Base-by-base conservation (phyloP, 1,140 invertebrate genomes). In the Phymastichus coffea region DNA sequence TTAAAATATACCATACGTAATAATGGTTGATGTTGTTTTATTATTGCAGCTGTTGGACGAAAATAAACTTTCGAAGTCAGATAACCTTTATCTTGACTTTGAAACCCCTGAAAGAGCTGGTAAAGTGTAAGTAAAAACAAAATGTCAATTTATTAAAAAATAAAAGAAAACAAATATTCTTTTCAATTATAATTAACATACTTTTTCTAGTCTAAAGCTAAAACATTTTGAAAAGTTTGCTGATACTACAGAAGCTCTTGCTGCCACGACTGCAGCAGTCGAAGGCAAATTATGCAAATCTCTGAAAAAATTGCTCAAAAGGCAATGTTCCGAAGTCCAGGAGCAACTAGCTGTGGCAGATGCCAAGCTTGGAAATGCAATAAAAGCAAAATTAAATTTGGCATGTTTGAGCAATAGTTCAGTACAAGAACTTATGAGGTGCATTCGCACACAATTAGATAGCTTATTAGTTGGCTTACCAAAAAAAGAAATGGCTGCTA, bases 271-370 rank as follows among this genome's bases (percentile, higher is more conserved):
- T 19, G 92, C 94, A 30, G 85, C 92, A 20, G 89, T 97, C 35
- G 96, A 99, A 78, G 96, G 97, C 22, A 99, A 99, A 85, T 75
- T 99, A 30, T 89, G 88, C 3, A 99, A 99, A 77, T 86, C 88
- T 0, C 76, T 99, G 28, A 98, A 98, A 73, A 98, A 98, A 75
- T 80, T 91, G 1, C 76, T 99, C 1, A 98, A 98, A 69, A 95
- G 93, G 68, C 78, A 94, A 57, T 86, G 95, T 10, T 80, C 81
- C 12, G 87, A 92, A 58, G 76, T 89, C 0, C 91, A 95, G 61
- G 90, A 98, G 65, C 86, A 95, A 63, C 71, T 99, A 19, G 84
- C 95, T 40, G 95, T 99, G 19, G 93, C 95, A 0, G 98, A 99
- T 84, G 87, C 94, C 1, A 98, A 98, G 76, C 77, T 98, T 26